phyloP scores from a whole-genome alignment of 2,888 invertebrate genomes.

The Clanis bilineata region DNA sequence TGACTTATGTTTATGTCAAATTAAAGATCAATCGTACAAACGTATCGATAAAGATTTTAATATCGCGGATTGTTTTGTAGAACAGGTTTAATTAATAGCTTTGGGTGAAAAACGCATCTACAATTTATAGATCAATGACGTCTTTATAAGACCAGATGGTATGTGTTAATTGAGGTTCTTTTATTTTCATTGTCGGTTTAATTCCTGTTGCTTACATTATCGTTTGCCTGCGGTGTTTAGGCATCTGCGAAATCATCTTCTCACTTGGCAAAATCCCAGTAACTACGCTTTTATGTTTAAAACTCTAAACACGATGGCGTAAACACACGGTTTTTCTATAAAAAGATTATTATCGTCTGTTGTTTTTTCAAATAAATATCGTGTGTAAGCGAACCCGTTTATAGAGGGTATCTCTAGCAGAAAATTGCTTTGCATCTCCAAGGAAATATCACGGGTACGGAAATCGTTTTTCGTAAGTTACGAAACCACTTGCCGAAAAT shows the following conservation, averaged over 20 bases:
- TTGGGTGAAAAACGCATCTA: slow-evolving; percentile 35
- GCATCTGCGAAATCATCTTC: slow-evolving; percentile 17
- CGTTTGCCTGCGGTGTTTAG: slow-evolving; percentile 24
- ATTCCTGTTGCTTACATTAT: slow-evolving; percentile 37
- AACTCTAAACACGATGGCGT: slow-evolving; percentile 22
- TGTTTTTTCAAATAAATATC: slow-evolving; percentile 53
- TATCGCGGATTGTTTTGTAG: not conserved
- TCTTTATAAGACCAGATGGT: slow-evolving; percentile 54
- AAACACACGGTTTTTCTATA: slow-evolving; percentile 21
- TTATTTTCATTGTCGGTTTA: slow-evolving; percentile 34
- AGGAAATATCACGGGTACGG: slow-evolving; percentile 69
- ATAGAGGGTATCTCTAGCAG: slow-evolving; percentile 71
- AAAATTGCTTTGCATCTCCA: slow-evolving; percentile 78
- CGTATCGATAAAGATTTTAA: not conserved
- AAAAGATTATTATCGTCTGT: slow-evolving; percentile 37
- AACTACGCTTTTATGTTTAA: slow-evolving; percentile 24
- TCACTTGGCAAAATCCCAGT: slow-evolving; percentile 15
- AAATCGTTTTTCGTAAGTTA: slow-evolving; percentile 62
- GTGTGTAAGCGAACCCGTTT: slow-evolving; percentile 61
- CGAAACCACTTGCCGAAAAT: slow-evolving; percentile 53
- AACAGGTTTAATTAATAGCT: slow-evolving; percentile 1
- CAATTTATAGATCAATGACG: slow-evolving; percentile 32
- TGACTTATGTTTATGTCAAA: too few species aligned
- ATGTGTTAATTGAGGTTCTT: slow-evolving; percentile 39
- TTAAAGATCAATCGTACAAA: not conserved